Conservation (phyloP, 2,797 vertebrate genomes). For the Adrianichthys oophorus region DNA sequence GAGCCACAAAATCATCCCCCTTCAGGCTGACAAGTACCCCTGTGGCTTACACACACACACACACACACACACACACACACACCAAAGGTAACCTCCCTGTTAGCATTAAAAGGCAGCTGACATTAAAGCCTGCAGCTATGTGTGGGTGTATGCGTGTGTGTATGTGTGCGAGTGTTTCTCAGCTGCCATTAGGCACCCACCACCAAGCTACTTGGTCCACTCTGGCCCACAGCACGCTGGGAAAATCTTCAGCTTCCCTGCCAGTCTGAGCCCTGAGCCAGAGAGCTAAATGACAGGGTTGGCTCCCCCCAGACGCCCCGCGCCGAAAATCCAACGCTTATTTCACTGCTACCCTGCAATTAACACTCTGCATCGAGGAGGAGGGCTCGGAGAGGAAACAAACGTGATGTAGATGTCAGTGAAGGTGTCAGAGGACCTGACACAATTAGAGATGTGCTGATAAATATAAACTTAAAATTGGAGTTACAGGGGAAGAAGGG, state of each 20-base stretch:
- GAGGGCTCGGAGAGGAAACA: slow-evolving; percentile 4
- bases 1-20: slow-evolving; percentile 51
- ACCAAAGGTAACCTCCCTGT: slow-evolving; percentile 28
- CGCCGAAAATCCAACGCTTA: slow-evolving; percentile 40
- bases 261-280: slow-evolving; percentile 47
- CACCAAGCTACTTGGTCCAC: slow-evolving; percentile 45
- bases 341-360: slow-evolving; percentile 54
- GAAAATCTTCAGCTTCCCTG: slow-evolving; percentile 66
- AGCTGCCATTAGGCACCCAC: slow-evolving; percentile 52
- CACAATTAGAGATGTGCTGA: too few species aligned
- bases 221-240: slow-evolving; percentile 66
- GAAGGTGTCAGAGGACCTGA: too few species aligned
- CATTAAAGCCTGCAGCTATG: slow-evolving; percentile 35
- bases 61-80: neutral
- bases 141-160: slow-evolving; percentile 26
- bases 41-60: slow-evolving; percentile 24
- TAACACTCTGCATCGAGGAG: slow-evolving; percentile 34
- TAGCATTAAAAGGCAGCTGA: slow-evolving; percentile 55
- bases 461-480: too few species aligned
- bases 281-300: slow-evolving; percentile 70
- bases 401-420: slow-evolving; percentile 21
- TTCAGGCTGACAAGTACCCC: slow-evolving; percentile 54
- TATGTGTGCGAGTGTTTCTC: slow-evolving; percentile 25
- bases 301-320: slow-evolving; percentile 60
- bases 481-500: too few species aligned